phyloP scores from a whole-genome alignment of 2,888 invertebrate genomes.

The Xestia sexstrigata region DNA sequence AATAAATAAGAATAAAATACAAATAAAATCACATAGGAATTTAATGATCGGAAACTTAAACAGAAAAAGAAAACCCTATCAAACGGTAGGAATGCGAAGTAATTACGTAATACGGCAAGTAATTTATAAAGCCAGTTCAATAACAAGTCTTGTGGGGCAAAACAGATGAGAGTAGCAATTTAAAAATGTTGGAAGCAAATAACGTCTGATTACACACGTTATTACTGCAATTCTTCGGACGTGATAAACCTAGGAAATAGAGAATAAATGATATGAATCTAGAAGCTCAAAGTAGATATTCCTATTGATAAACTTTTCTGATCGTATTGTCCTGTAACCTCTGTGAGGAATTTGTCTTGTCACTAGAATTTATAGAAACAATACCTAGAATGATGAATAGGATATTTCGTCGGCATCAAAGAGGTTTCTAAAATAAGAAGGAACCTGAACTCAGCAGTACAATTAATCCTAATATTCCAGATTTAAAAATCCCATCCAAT shows the following conservation, averaged over 20 bases:
- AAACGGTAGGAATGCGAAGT: slow-evolving; percentile 32
- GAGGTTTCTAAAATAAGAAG: background rate
- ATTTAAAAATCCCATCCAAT: slow-evolving; percentile 13
- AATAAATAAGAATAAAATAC: background rate
- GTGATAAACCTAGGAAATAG: slow-evolving; percentile 67
- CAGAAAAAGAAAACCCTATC: slow-evolving; percentile 27
- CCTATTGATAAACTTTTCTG: background rate
- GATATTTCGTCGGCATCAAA: background rate
- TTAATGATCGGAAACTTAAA: slow-evolving; percentile 9
- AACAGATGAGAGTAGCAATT: slow-evolving; percentile 55
- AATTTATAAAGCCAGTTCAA: slow-evolving; percentile 52
- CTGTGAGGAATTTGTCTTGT: background rate
- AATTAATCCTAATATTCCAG: background rate
- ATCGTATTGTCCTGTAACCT: background rate
- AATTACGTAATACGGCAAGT: slow-evolving; percentile 52
- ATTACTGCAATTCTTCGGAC: slow-evolving; percentile 66
- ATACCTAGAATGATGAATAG: background rate
- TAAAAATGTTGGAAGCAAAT: slow-evolving; percentile 58
- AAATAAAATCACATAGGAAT: slow-evolving; percentile 8
- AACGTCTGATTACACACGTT: slow-evolving; percentile 58
- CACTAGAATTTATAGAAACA: slow-evolving; percentile 1
- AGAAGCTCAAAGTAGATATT: background rate
- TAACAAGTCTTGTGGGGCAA: slow-evolving; percentile 47
- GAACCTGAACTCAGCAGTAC: background rate
- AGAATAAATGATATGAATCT: slow-evolving; percentile 43